Evolutionary conservation across 2,888 invertebrate species (phyloP).

Genomic region (Campaea margaritaria): DNA sequence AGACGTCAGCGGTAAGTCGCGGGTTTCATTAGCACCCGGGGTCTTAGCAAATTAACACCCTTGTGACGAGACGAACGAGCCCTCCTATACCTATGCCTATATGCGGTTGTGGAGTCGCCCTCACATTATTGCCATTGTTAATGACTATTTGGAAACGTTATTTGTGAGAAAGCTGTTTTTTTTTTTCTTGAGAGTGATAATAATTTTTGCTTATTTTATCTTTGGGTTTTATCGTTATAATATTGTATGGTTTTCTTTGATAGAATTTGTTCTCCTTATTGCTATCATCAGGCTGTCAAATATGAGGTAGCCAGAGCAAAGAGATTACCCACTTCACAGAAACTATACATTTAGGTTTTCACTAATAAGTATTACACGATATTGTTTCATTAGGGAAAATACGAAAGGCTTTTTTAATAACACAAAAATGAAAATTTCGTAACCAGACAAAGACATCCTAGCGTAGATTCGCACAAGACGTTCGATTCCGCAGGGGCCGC

Average conservation of each 20-base stretch:
- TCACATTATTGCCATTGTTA: conserved; percentile 66
- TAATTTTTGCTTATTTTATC: neutral
- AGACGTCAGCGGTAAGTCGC: conserved; percentile 74
- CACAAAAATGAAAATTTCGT: neutral
- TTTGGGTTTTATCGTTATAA: neutral
- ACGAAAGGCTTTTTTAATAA: too few relatives aligned
- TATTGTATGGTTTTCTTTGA: too few relatives aligned
- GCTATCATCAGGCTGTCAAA: too few relatives aligned
- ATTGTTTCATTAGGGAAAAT: too few relatives aligned
- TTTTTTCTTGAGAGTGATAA: conserved; percentile 7
- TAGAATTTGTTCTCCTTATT: too few relatives aligned
- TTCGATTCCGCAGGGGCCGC: conserved; percentile 25
- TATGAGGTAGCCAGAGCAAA: too few relatives aligned
- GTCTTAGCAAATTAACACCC: conserved; percentile 83
- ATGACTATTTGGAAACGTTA: conserved; percentile 60
- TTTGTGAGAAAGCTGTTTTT: conserved; percentile 33
- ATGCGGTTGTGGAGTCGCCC: conserved; percentile 50
- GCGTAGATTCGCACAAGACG: conserved; percentile 12
- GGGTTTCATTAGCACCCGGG: conserved; percentile 77
- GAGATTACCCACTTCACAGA: too few relatives aligned
- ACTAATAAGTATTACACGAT: too few relatives aligned
- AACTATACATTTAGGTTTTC: too few relatives aligned
- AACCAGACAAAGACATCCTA: neutral
- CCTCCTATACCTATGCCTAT: conserved; percentile 45
- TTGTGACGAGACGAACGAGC: conserved; percentile 65